A percentile compares a stretch with the other conserved stretches of the same genome.
Evolutionary conservation across 2,797 vertebrate genomes (phyloP).

Genomic region (Pseudochirops cupreus): DNA sequence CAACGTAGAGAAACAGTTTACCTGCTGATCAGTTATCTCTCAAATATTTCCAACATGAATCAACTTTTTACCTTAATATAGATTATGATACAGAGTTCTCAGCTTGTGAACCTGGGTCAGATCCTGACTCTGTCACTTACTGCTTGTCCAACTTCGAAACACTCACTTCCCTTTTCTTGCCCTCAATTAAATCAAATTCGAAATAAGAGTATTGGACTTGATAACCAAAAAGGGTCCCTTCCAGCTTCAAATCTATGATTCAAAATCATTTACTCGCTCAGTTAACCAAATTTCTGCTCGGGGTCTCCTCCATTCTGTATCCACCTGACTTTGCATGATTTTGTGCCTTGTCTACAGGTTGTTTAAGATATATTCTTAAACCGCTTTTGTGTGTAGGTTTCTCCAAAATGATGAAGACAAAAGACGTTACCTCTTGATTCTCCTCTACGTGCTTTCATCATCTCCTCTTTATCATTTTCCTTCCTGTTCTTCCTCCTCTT

Average conservation of each 20-base stretch:
- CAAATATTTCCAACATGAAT: not conserved
- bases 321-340: not conserved
- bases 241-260: not conserved
- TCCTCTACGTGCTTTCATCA: not conserved
- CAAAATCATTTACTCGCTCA: not conserved
- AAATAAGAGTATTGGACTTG: not conserved
- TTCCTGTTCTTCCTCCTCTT: not conserved
- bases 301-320: not conserved
- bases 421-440: not conserved
- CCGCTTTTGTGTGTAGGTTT: not conserved
- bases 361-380: constrained; percentile 21
- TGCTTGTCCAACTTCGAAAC: not conserved
- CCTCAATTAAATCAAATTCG: not conserved
- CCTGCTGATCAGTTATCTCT: not conserved
- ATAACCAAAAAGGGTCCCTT: not conserved
- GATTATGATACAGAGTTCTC: not conserved
- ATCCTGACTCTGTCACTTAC: not conserved
- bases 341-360: not conserved
- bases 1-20: not conserved
- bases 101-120: not conserved
- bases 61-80: not conserved
- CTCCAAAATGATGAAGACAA: not conserved
- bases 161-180: not conserved
- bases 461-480: not conserved
- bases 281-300: not conserved